Conservation (phyloP, 2,888 invertebrate genomes). For the Mythimna loreyi region DNA sequence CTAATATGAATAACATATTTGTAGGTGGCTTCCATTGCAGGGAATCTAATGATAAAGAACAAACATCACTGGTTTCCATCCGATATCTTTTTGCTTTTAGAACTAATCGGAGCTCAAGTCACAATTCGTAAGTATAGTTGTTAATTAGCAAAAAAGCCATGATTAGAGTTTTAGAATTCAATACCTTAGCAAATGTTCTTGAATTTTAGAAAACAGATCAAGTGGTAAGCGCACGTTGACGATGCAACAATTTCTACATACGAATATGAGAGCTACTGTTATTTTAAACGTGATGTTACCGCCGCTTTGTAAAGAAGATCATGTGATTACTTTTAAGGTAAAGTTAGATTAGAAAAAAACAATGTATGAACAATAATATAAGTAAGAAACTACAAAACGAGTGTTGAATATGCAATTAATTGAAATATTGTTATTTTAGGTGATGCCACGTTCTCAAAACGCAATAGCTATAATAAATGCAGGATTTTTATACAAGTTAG, state of each 20-base stretch:
- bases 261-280: constrained; percentile 83
- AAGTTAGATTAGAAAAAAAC: constrained; percentile 1
- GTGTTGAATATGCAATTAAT: background rate
- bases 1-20: constrained; percentile 38
- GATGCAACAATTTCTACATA: constrained; percentile 80
- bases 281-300: constrained; percentile 91
- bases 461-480: constrained; percentile 94
- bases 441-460: constrained; percentile 93
- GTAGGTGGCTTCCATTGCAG: constrained; percentile 92
- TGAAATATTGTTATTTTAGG: constrained; percentile 83
- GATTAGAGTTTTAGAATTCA: background rate
- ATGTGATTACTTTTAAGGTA: constrained; percentile 92
- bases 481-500: constrained; percentile 91
- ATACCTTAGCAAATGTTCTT: background rate
- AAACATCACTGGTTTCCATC: constrained; percentile 92
- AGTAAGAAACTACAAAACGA: background rate
- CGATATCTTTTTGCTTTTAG: constrained; percentile 92
- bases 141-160: background rate
- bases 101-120: constrained; percentile 76
- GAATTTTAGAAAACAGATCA: constrained; percentile 34
- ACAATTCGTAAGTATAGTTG: constrained; percentile 73
- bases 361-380: too few relatives aligned
- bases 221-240: constrained; percentile 66
- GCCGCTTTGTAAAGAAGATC: constrained; percentile 82
- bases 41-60: constrained; percentile 93